These are phyloP conservation scores for Dromiciops gliroides DNA, from an alignment of 2,113 vertebrate species.

Conservation along the genomic window DNA sequence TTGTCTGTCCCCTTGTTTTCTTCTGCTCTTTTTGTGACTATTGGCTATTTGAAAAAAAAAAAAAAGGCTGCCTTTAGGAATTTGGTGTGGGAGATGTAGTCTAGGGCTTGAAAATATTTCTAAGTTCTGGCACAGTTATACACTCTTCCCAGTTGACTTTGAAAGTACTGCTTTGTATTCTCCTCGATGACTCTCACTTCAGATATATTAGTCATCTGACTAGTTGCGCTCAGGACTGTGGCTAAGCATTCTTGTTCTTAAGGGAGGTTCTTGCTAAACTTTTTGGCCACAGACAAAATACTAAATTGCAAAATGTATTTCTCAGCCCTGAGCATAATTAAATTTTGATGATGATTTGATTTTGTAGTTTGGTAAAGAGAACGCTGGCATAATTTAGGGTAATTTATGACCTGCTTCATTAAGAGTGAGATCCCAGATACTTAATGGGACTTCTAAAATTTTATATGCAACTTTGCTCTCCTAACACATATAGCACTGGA, in stretches of 20 bases:
- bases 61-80: conserved; percentile 68
- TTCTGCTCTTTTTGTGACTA: conserved; percentile 75
- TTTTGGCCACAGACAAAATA: conserved; percentile 27
- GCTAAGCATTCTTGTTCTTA: not conserved
- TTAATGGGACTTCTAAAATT: not conserved
- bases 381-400: not conserved
- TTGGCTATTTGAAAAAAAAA: conserved; percentile 63
- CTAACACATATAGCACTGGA: not conserved
- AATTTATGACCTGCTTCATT: not conserved
- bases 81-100: conserved; percentile 28
- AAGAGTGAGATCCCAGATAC: not conserved
- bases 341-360: conserved; percentile 12
- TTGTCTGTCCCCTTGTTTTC: conserved; percentile 69
- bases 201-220: not conserved
- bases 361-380: conserved; percentile 46
- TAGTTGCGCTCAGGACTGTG: not conserved
- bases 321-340: conserved; percentile 8
- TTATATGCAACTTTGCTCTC: conserved; percentile 12
- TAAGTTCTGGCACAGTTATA: not conserved
- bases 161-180: not conserved
- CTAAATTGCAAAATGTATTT: conserved; percentile 25
- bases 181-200: conserved; percentile 33
- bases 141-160: conserved; percentile 12
- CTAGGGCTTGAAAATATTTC: conserved; percentile 59
- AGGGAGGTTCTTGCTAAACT: not conserved